These are phyloP conservation scores for Marasmarcha lunaedactyla DNA, from an alignment of 2,888 invertebrate genomes.

Conservation along the genomic window DNA sequence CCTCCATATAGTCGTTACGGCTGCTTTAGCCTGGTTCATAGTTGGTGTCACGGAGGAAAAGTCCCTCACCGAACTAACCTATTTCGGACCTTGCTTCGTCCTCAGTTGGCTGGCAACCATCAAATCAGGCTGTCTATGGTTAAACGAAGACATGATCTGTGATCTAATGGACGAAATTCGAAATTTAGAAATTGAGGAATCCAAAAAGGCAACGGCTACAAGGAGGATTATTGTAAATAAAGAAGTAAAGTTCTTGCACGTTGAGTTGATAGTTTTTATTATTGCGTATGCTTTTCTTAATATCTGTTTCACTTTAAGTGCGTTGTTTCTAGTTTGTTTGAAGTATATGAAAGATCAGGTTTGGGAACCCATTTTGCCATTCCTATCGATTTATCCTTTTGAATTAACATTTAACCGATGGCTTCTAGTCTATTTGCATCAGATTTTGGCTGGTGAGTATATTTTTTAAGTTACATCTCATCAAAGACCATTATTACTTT, in stretches of 20 bases:
- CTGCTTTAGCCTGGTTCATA: slow-evolving; percentile 26
- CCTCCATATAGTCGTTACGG: slow-evolving; percentile 24
- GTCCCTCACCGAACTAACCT: slow-evolving; percentile 26
- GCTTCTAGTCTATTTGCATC: slow-evolving; percentile 37
- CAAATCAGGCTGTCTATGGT: slow-evolving; percentile 21
- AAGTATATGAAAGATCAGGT: slow-evolving; percentile 28
- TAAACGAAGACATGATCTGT: slow-evolving; percentile 19
- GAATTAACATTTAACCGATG: slow-evolving; percentile 30
- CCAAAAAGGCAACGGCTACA: slow-evolving; percentile 11
- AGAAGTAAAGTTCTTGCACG: slow-evolving; percentile 25
- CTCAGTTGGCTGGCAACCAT: slow-evolving; percentile 19
- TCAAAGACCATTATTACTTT: not conserved
- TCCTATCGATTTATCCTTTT: slow-evolving; percentile 38
- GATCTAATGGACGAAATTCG: slow-evolving; percentile 21
- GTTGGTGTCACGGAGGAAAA: slow-evolving; percentile 21
- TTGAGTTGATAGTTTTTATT: slow-evolving; percentile 25
- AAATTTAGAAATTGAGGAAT: slow-evolving; percentile 21
- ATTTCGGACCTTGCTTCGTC: slow-evolving; percentile 28
- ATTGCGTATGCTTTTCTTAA: slow-evolving; percentile 23
- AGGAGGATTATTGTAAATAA: slow-evolving; percentile 19
- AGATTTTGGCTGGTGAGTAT: slow-evolving; percentile 37
- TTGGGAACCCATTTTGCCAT: slow-evolving; percentile 29
- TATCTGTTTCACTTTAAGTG: slow-evolving; percentile 24
- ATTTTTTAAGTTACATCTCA: not conserved
- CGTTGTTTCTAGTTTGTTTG: slow-evolving; percentile 24